phyloP scores from a whole-genome alignment of 2,888 invertebrate genomes.

The Acronicta psi region DNA sequence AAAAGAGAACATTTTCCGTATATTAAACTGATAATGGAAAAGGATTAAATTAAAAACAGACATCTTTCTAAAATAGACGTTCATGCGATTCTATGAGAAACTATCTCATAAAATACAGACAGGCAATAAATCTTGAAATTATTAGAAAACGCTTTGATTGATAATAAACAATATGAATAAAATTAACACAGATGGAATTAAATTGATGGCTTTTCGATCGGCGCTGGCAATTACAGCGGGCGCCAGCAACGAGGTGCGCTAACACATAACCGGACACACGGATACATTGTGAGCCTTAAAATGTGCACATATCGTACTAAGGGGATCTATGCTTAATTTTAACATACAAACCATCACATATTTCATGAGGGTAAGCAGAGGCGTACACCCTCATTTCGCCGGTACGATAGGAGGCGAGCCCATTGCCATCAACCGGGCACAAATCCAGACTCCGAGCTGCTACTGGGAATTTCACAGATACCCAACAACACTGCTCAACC shows the following conservation, averaged over 20 bases:
- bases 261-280: conserved; percentile 25
- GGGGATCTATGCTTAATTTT: no score
- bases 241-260: conserved; percentile 28
- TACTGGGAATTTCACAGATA: no score
- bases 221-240: conserved; percentile 27
- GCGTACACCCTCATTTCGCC: no score
- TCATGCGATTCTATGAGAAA: not conserved
- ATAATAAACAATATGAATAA: conserved; percentile 39
- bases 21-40: not conserved
- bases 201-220: conserved; percentile 42
- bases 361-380: no score
- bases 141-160: conserved; percentile 43
- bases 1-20: not conserved
- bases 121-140: conserved; percentile 30
- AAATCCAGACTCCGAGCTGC: no score
- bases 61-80: conserved; percentile 9
- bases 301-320: no score
- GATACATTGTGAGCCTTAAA: no score
- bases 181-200: conserved; percentile 37
- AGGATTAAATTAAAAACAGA: conserved; percentile 11
- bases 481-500: no score
- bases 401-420: no score
- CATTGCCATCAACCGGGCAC: no score
- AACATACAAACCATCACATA: no score
- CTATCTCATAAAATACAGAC: conserved; percentile 12